Evolutionary conservation across 2,888 invertebrate species (phyloP).

Genomic region (Cephus spinipes): DNA sequence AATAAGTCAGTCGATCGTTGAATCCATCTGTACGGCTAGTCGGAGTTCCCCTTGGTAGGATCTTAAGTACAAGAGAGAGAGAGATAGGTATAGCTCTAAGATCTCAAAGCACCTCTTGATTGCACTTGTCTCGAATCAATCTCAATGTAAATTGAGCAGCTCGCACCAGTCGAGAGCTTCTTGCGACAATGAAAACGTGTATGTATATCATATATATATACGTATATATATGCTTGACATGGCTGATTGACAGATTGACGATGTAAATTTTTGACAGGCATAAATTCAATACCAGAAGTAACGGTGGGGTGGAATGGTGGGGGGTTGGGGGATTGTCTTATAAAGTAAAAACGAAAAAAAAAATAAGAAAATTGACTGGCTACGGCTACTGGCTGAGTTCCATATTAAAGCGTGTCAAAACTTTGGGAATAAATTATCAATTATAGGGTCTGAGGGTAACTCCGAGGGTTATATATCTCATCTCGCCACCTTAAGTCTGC

Average conservation of each 20-base stretch:
- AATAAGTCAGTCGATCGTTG: constrained; percentile 48
- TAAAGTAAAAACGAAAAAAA: neutral
- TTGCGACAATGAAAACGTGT: neutral
- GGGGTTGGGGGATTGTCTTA: neutral
- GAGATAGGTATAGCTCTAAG: constrained; percentile 8
- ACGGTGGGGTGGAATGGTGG: too few relatives aligned
- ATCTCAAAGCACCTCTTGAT: constrained; percentile 62
- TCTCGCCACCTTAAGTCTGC: constrained; percentile 28
- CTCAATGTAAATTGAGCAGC: constrained; percentile 65
- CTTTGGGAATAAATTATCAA: constrained; percentile 46
- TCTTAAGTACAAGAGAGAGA: neutral
- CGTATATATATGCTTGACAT: neutral
- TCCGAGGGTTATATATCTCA: constrained; percentile 37
- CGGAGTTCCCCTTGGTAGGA: neutral
- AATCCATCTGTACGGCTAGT: constrained; percentile 9
- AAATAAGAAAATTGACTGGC: constrained; percentile 17
- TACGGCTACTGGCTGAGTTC: constrained; percentile 15
- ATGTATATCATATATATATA: neutral
- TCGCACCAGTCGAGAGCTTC: constrained; percentile 29
- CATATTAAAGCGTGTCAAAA: constrained; percentile 33
- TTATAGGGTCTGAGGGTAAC: constrained; percentile 34
- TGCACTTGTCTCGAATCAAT: constrained; percentile 66
- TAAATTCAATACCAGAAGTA: neutral
- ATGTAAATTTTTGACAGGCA: neutral
- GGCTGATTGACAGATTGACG: neutral